Percentiles rank a stretch among this genome's conserved stretches.
phyloP scores from a whole-genome alignment of 2,888 invertebrate species.

The Proisotoma minuta region DNA sequence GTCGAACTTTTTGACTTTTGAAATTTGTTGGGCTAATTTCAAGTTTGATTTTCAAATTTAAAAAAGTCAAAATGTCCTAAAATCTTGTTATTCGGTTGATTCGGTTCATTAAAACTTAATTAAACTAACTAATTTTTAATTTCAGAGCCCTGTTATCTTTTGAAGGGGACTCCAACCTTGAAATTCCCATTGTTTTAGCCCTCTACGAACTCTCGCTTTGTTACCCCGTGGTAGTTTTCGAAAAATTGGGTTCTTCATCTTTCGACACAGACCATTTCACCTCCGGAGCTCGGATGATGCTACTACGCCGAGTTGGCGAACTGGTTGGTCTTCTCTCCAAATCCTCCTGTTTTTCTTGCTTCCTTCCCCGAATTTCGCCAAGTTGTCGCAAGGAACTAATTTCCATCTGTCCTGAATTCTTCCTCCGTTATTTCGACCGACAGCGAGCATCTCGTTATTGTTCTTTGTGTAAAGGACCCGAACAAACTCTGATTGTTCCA shows the following conservation, averaged over 20 bases:
- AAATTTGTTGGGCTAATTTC: too few species aligned
- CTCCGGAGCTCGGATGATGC: conserved; percentile 33
- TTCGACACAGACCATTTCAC: conserved; percentile 38
- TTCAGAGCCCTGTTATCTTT: conserved; percentile 33
- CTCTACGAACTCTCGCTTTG: conserved; percentile 33
- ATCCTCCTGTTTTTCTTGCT: conserved; percentile 41
- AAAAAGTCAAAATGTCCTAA: neutral
- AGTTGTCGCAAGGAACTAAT: conserved; percentile 13
- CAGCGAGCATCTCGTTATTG: conserved; percentile 22
- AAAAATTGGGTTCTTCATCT: conserved; percentile 20
- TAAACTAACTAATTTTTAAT: neutral
- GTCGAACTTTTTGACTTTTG: too few species aligned
- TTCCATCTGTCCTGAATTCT: conserved; percentile 28
- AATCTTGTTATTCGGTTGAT: neutral
- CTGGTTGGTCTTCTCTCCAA: conserved; percentile 38
- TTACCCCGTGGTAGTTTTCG: conserved; percentile 36
- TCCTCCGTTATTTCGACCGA: conserved; percentile 21
- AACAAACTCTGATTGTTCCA: neutral
- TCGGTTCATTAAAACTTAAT: neutral
- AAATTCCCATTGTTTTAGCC: conserved; percentile 36
- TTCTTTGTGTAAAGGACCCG: conserved; percentile 10
- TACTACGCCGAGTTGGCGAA: conserved; percentile 27
- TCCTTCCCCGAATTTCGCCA: neutral
- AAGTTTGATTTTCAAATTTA: neutral
- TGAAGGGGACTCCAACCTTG: conserved; percentile 20